Evolutionary conservation across 2,797 vertebrate genomes (phyloP).

Genomic region (Gouania willdenowi): DNA sequence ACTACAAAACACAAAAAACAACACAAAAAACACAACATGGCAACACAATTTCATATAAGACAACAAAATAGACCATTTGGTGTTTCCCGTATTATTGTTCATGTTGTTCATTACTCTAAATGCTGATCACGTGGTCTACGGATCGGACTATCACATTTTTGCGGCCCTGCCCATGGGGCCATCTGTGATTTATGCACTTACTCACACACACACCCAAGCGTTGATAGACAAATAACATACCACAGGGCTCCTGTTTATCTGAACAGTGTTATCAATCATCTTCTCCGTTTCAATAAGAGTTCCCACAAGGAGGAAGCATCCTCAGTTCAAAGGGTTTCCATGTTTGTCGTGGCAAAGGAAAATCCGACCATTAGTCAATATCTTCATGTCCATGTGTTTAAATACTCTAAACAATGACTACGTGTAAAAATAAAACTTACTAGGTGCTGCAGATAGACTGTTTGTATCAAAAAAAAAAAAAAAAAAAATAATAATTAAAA

Average conservation of each 20-base stretch:
- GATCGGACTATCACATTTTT: no score
- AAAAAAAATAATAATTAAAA: no score
- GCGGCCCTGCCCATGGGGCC: no score
- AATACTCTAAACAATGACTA: no score
- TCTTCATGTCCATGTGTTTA: background rate
- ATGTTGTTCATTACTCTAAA: no score
- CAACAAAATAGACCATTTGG: background rate
- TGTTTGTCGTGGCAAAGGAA: constrained; percentile 18
- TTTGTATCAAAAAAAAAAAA: no score
- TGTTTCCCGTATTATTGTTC: constrained; percentile 9
- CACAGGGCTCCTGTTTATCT: constrained; percentile 35
- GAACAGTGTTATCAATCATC: constrained; percentile 61
- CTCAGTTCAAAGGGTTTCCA: constrained; percentile 36
- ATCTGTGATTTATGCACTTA: constrained; percentile 26
- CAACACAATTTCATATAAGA: constrained; percentile 15
- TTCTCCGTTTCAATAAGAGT: constrained; percentile 34
- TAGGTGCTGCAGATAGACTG: no score
- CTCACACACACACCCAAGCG: constrained; percentile 14
- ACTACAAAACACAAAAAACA: no score
- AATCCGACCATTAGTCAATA: constrained; percentile 4
- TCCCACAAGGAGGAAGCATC: constrained; percentile 36
- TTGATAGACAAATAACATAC: constrained; percentile 41
- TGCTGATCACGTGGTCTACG: no score
- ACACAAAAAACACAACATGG: constrained; percentile 26
- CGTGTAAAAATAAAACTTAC: no score